Evolutionary conservation across 1,140 invertebrate species (phyloP), one percentile per base, ranked within the genome.

Genomic region (Pectinophora gossypiella): DNA sequence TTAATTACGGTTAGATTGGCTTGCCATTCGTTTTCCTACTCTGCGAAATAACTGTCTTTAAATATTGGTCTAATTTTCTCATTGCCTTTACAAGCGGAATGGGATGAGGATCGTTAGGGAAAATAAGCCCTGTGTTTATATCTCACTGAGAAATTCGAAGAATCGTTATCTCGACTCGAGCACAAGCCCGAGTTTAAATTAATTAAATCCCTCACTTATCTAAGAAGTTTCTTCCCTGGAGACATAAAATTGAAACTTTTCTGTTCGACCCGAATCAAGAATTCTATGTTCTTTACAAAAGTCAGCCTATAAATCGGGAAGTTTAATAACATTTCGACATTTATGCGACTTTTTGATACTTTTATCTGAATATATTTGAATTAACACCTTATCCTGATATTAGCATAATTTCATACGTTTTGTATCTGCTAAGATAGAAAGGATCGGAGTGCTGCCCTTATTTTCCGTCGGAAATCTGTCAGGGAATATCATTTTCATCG

Each of bases 131-230:
- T 10, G 42, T 59, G 48, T 54, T 59, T 54, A 63, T 60, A 50
- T 56, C 44, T 54, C 32, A 21, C 42, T 40, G 18, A 48, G 50
- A 68, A 62, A 51, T 65, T 61, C 59, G 48, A 57, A 63, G 56
- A 56, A 56, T 51, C 35, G 54, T 62, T 57, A 63, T 48, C 48
- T 45, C 40, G 48, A 43, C 35, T 58, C 44, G 52, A 36, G 23
- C 12, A 27, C 23, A 27, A 59, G 55, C 49, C 44, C 22, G 44
- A 72, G 51, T 69, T 61, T 60, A 59, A 67, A 61, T 72, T 69
- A 72, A 69, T 72, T 72, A 72, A 72, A 64, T 63, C 49, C 61
- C 35, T 27, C 45, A 62, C 53, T 66, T 63, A 64, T 60, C 56
- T 60, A 52, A 53, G 44, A 53, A 64, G 53, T 62, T 54, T 52